Conservation (phyloP, 2,797 vertebrate genomes). For the Anisognathus igniventris region DNA sequence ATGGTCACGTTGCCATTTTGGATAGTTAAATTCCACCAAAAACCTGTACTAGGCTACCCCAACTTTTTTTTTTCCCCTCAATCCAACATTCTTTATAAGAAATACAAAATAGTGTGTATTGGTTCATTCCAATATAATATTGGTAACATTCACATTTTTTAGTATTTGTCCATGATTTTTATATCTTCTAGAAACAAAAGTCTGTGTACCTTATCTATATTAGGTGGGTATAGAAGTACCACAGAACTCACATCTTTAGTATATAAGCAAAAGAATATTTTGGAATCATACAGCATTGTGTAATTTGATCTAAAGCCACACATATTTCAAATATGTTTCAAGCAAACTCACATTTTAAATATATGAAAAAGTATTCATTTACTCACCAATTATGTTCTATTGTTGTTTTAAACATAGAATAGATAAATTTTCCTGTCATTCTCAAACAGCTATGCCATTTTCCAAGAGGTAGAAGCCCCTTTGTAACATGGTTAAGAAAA, state of each 20-base stretch:
- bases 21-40: neutral
- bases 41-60: neutral
- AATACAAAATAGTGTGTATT: neutral
- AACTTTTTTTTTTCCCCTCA: neutral
- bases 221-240: neutral
- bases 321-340: neutral
- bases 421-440: neutral
- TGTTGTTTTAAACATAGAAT: neutral
- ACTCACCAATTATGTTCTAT: neutral
- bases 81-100: neutral
- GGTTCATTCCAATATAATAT: neutral
- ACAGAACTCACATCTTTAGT: neutral
- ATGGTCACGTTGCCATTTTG: neutral
- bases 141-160: neutral
- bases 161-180: neutral
- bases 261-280: neutral
- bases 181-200: neutral
- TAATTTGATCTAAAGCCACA: neutral
- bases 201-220: neutral
- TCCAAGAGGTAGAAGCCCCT: neutral
- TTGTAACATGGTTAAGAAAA: neutral
- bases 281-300: neutral
- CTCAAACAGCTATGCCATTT: neutral
- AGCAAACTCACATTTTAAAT: accelerated
- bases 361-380: neutral